Conservation (phyloP, 2,113 vertebrate genomes). For the Orientallactaga bullata region DNA sequence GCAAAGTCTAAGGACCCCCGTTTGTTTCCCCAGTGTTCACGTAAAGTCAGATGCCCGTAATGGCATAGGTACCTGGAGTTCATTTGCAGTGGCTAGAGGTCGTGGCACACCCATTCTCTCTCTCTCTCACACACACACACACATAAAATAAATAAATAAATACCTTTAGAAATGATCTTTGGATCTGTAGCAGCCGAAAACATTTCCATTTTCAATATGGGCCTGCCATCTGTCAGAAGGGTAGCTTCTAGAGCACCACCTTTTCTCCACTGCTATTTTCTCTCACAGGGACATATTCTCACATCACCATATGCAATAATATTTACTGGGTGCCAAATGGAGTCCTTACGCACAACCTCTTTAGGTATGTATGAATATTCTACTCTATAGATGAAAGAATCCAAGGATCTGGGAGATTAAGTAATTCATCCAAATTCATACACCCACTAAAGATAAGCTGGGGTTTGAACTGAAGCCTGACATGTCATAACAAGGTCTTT, state of each 20-base stretch:
- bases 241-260: constrained; percentile 44
- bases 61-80: too few species aligned
- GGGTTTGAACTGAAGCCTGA: constrained; percentile 43
- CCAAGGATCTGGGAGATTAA: constrained; percentile 47
- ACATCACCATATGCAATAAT: constrained; percentile 24
- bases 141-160: too few species aligned
- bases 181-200: constrained; percentile 45
- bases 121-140: too few species aligned
- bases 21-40: too few species aligned
- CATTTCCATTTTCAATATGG: constrained; percentile 66
- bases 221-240: constrained; percentile 53
- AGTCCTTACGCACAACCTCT: not conserved
- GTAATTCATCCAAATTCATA: constrained; percentile 40
- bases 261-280: constrained; percentile 50
- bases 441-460: not conserved
- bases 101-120: too few species aligned
- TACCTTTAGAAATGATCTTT: too few species aligned
- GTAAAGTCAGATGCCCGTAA: too few species aligned
- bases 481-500: not conserved
- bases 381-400: constrained; percentile 66
- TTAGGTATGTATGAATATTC: constrained; percentile 48
- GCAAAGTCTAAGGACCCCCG: not conserved
- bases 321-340: constrained; percentile 35
- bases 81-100: too few species aligned
- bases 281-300: constrained; percentile 10